Conservation (phyloP, 2,797 vertebrate genomes). For the Cygnus olor region DNA sequence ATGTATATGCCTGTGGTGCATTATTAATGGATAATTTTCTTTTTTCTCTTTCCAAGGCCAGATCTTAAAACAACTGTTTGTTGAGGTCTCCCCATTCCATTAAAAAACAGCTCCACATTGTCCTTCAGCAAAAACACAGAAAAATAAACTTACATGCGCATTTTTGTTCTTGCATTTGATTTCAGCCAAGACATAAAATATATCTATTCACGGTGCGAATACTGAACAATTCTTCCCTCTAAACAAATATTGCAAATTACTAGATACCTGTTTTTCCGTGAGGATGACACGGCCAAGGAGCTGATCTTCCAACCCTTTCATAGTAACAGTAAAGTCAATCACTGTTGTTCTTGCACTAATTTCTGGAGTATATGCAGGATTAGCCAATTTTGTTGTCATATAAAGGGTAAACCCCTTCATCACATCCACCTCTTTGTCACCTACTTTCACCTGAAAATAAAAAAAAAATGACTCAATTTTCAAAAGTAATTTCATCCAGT, state of each 20-base stretch:
- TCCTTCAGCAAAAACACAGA: not conserved
- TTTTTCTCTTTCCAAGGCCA: constrained; percentile 36
- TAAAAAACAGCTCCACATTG: not conserved
- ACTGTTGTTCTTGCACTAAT: constrained; percentile 85
- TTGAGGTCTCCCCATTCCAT: not conserved
- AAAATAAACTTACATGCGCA: not conserved
- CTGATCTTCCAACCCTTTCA: constrained; percentile 87
- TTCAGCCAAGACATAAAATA: not conserved
- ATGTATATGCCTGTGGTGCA: constrained; percentile 15
- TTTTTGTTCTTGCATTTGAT: constrained; percentile 5
- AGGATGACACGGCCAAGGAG: constrained; percentile 87
- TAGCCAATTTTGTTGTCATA: constrained; percentile 88
- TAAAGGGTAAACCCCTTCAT: constrained; percentile 84
- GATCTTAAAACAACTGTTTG: constrained; percentile 33
- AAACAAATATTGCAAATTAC: not conserved
- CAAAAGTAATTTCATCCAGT: not conserved
- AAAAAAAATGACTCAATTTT: not conserved
- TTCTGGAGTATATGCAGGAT: constrained; percentile 87
- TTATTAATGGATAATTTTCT: constrained; percentile 55
- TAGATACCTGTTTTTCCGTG: constrained; percentile 84
- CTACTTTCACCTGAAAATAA: constrained; percentile 84
- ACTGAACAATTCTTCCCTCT: not conserved
- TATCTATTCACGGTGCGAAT: not conserved
- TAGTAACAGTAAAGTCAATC: constrained; percentile 88
- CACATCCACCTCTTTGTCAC: constrained; percentile 88